phyloP scores from a whole-genome alignment of 1,140 invertebrate genomes.

The Brachionus asplanchnoidis region DNA sequence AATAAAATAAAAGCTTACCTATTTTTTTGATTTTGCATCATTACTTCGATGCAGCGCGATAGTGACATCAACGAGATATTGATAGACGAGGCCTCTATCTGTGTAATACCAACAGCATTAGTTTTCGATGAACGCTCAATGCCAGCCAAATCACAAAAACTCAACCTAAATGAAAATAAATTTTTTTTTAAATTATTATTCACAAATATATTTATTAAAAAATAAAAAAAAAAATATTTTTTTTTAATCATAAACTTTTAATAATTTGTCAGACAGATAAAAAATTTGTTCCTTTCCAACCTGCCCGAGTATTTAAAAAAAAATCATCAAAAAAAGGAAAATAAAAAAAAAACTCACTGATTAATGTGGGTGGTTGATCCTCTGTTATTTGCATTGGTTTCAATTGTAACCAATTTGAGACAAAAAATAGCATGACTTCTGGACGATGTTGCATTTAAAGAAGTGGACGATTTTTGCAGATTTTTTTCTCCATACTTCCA shows the following conservation, averaged over 20 bases:
- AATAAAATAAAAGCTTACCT: not conserved
- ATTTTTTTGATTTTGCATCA: constrained; percentile 49
- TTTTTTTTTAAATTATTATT: no score
- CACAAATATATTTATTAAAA: not conserved
- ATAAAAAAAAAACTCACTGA: not conserved
- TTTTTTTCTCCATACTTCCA: constrained; percentile 73
- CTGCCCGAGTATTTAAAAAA: no score
- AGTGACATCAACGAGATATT: constrained; percentile 81
- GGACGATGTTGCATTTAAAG: constrained; percentile 75
- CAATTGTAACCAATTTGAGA: constrained; percentile 63
- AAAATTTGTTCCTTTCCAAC: no score
- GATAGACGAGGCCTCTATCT: constrained; percentile 82
- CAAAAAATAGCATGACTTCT: constrained; percentile 79
- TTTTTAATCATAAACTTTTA: no score
- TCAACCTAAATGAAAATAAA: not conserved
- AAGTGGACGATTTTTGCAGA: constrained; percentile 75
- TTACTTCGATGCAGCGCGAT: constrained; percentile 72
- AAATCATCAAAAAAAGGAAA: not conserved
- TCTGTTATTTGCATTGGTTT: not conserved
- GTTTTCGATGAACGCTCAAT: constrained; percentile 80
- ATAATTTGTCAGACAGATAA: no score
- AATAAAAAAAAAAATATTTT: not conserved
- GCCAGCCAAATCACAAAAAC: constrained; percentile 78
- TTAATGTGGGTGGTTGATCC: not conserved
- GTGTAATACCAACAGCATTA: constrained; percentile 70